Evolutionary conservation across 2,113 vertebrate genomes (phyloP).

Genomic region (Oreocharis arfaki): DNA sequence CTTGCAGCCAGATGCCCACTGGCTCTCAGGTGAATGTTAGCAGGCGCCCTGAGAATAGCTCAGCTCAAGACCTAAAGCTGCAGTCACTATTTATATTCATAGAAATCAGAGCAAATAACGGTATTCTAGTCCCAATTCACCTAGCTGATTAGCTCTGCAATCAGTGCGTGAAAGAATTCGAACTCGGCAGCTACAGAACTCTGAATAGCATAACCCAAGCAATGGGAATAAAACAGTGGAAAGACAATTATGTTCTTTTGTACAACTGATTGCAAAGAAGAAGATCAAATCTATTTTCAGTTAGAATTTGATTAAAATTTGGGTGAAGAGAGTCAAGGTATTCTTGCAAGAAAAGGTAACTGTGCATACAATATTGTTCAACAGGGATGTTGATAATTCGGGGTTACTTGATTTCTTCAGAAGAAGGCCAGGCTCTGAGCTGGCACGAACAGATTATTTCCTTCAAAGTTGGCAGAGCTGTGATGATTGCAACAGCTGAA

Average conservation of each 20-base stretch:
- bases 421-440: background rate
- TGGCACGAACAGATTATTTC: background rate
- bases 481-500: constrained; percentile 11
- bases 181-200: background rate
- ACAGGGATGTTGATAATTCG: background rate
- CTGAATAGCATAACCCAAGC: background rate
- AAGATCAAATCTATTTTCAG: background rate
- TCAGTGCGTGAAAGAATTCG: background rate
- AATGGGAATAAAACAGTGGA: background rate
- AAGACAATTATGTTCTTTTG: background rate
- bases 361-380: background rate
- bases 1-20: background rate
- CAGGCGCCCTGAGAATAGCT: background rate
- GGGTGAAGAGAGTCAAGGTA: background rate
- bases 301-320: background rate
- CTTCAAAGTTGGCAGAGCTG: background rate
- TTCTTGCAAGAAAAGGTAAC: background rate
- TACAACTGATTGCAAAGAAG: background rate
- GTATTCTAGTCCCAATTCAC: constrained; percentile 14
- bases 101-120: constrained; percentile 26
- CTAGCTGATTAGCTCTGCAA: background rate
- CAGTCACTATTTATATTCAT: background rate
- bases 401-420: background rate
- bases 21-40: background rate
- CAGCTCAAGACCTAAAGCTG: background rate